Conservation (phyloP, 2,113 vertebrate genomes). For the Fulmarus glacialis region DNA sequence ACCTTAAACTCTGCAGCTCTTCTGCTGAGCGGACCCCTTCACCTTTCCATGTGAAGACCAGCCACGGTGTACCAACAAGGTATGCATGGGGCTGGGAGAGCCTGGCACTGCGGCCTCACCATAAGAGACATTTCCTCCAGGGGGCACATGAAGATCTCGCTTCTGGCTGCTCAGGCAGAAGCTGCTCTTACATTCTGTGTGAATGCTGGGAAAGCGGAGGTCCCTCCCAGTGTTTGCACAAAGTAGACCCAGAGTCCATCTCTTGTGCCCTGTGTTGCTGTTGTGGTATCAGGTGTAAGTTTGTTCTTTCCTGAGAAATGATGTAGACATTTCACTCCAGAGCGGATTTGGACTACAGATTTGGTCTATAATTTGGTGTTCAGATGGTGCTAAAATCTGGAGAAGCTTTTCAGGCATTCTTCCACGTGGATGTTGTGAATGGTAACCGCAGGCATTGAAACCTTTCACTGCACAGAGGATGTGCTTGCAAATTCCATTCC, state of each 20-base stretch:
- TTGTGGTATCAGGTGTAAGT: background rate
- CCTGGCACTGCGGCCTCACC: background rate
- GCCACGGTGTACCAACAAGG: accelerated
- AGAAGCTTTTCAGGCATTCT: background rate
- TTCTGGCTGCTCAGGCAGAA: background rate
- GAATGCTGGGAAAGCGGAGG: background rate
- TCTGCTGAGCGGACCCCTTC: background rate
- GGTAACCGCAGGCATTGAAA: background rate
- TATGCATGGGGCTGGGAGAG: accelerated
- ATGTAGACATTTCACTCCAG: background rate
- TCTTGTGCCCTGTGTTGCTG: background rate
- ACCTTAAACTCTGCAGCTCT: background rate
- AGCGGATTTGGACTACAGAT: background rate
- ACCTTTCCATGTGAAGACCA: background rate
- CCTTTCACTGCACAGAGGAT: background rate
- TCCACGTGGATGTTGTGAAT: background rate
- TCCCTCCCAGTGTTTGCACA: background rate
- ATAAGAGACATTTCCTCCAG: background rate
- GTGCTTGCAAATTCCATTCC: background rate
- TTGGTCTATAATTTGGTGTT: background rate
- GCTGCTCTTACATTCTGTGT: background rate
- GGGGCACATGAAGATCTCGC: background rate
- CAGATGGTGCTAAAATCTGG: background rate
- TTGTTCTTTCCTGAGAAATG: background rate
- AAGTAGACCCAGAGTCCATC: background rate